Base-by-base conservation (phyloP, 2,888 invertebrate species). In the Ichneumoninae sp. region DNA sequence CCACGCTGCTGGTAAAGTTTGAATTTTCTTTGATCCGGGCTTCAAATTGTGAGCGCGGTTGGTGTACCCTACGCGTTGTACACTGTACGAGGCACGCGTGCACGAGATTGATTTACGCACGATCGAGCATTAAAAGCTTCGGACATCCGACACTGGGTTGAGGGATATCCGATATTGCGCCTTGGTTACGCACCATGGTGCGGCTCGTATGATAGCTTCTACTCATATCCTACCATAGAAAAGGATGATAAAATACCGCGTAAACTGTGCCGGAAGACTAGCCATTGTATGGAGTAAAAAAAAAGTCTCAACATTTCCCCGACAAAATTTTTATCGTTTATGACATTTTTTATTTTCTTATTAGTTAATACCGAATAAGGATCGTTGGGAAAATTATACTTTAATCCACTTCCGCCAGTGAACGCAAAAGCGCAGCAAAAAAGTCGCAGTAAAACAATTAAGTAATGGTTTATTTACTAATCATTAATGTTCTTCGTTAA, bases 121-220 rank as follows among this genome's bases (percentile, higher is more conserved):
- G 87, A 86, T 87, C 86, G 87, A 84, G 86, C 86, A 85, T 86
- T 86, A 89, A 89, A 89, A 88, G 88, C 89, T 77, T 86, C 85
- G 89, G 44, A 85, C 81, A 87, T 83, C 83, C 88, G 89, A 89
- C 83, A 88, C 87, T 85, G 76, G 63, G 63, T 33, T 63, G 63
- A 63, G 63, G 87, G 88, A 88, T 88, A 83, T 86, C 82, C 83
- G 86, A 87, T 82, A 83, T 76, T 63, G 78, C 75, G 33, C 63
- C 33, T 63, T 63, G 33, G 63, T 63, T 63, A 33, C 63, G 63
- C 63, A 16, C 63, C 26, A 10, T 57, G 26, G 26, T 57, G 26
- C 26, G 57, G 26, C 26, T 57, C 57, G 26, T 57, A 57, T 13
- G 26, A 26, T 57, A 57, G 57, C 26, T 57, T 57, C 57, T 10